Percentiles rank a stretch among this genome's conserved stretches.
phyloP scores from a whole-genome alignment of 2,888 invertebrate species.

The Neoscelio sp. region DNA sequence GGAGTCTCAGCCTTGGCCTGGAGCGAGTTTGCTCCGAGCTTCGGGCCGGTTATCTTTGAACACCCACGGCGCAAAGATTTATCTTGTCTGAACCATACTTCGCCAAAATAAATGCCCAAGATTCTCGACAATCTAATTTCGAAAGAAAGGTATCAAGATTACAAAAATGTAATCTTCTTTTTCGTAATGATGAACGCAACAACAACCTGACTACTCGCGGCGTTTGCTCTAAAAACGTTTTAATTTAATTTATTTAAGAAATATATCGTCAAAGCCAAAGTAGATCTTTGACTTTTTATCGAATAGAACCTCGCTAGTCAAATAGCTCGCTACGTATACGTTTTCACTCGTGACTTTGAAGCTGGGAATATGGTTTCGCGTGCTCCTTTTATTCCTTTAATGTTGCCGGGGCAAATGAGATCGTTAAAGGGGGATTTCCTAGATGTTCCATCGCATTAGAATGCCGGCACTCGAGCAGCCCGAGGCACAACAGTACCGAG shows the following conservation, averaged over 20 bases:
- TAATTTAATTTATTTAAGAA: constrained; percentile 29
- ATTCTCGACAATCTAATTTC: constrained; percentile 62
- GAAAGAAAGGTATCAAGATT: constrained; percentile 64
- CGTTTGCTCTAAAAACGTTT: no score
- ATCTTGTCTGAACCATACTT: constrained; percentile 56
- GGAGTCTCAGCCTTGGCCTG: no score
- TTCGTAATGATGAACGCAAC: constrained; percentile 45
- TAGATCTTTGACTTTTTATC: no score
- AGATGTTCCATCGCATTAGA: constrained; percentile 70
- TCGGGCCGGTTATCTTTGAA: constrained; percentile 66
- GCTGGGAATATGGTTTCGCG: constrained; percentile 20
- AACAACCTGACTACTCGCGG: no score
- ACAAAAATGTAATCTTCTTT: constrained; percentile 43
- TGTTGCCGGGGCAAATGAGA: constrained; percentile 76
- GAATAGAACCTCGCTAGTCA: no score
- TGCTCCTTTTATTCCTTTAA: constrained; percentile 69
- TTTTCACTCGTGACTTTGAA: constrained; percentile 55
- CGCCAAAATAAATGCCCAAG: constrained; percentile 61
- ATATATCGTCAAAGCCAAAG: not conserved
- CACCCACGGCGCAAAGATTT: constrained; percentile 63
- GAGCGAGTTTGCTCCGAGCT: no score
- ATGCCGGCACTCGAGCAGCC: constrained; percentile 43
- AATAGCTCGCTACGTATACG: no score
- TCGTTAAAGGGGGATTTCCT: constrained; percentile 75
- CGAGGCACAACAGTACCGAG: constrained; percentile 21